Evolutionary conservation across 2,797 vertebrate species (phyloP).

Genomic region (Centroberyx gerrardi): DNA sequence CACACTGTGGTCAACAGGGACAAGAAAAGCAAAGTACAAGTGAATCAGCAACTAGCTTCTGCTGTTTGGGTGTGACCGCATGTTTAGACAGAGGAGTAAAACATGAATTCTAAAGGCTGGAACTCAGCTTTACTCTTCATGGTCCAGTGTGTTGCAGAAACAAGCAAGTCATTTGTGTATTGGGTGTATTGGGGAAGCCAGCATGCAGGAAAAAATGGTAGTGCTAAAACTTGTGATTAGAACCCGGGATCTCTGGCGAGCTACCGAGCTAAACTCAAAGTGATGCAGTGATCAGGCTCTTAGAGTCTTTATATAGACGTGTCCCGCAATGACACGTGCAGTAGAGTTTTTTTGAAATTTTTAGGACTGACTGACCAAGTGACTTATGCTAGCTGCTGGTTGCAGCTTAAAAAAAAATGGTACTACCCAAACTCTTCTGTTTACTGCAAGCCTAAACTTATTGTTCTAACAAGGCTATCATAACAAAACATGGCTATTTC

Average conservation of each 20-base stretch:
- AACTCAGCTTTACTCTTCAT: conserved; percentile 43
- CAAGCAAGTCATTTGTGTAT: no score
- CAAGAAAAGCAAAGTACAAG: conserved; percentile 37
- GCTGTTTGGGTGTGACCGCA: conserved; percentile 3
- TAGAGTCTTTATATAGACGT: no score
- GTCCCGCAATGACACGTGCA: no score
- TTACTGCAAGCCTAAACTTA: conserved; percentile 39
- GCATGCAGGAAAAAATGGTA: no score
- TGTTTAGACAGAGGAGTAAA: conserved; percentile 30
- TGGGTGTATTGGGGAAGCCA: no score
- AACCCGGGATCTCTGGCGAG: no score
- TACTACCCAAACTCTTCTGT: conserved; percentile 16
- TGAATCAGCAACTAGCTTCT: conserved; percentile 25
- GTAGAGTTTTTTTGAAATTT: conserved; percentile 10
- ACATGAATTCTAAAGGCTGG: conserved; percentile 24
- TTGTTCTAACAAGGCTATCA: conserved; percentile 33
- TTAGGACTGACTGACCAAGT: no score
- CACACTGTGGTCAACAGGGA: conserved; percentile 24
- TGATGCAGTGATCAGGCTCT: no score
- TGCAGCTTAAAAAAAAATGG: background rate
- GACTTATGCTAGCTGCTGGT: no score
- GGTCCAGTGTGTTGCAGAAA: conserved; percentile 63
- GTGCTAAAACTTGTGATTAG: no score
- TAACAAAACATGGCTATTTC: conserved; percentile 42
- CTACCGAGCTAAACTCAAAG: no score